Evolutionary conservation across 2,113 vertebrate genomes (phyloP), one percentile per base, ranked within the genome.

Genomic region (Rhabdornis inornatus): DNA sequence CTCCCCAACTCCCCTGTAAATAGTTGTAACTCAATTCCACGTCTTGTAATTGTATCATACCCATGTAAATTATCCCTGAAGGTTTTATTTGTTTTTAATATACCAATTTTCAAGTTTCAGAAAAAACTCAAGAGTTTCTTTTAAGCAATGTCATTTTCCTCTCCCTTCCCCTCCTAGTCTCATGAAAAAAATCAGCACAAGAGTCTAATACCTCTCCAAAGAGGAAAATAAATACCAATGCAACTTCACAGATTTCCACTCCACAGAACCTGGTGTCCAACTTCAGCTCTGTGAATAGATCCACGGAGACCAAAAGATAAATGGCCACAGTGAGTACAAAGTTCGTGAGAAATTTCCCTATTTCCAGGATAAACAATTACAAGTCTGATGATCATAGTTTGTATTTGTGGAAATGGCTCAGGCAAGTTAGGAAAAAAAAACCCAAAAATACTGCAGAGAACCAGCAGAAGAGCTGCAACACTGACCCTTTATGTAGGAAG

Each of bases 61-160:
- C 15, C 53, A 35, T 40, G 83, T 56, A 83, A 93, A 90, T 85
- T 50, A 91, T 70, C 40, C 75, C 92, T 3, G 0, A 64, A 83
- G 53, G 35, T 25, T 90, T 86, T 86, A 70, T 82, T 92, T 90
- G 56, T 63, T 94, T 89, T 83, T 89, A 93, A 90, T 60, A 85
- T 64, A 64, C 44, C 55, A 56, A 44, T 55, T 59, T 60, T 83
- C 24, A 63, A 83, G 40, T 8, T 90, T 40, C 21, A 70, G 33
- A 60, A 45, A 40, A 76, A 94, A 89, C 5, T 39, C 35, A 33
- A 40, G 39, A 72, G 31, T 30, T 63, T 83, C 70, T 31, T 55
- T 30, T 35, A 44, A 86, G 40, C 40, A 76, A 71, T 18, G 13
- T 11, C 25, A 37, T 53, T 37, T 74, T 83, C 22, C 28, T 70